Percentiles rank a stretch among this genome's conserved stretches.
phyloP scores from a whole-genome alignment of 2,888 invertebrate species.

The Dynastes hyllus region DNA sequence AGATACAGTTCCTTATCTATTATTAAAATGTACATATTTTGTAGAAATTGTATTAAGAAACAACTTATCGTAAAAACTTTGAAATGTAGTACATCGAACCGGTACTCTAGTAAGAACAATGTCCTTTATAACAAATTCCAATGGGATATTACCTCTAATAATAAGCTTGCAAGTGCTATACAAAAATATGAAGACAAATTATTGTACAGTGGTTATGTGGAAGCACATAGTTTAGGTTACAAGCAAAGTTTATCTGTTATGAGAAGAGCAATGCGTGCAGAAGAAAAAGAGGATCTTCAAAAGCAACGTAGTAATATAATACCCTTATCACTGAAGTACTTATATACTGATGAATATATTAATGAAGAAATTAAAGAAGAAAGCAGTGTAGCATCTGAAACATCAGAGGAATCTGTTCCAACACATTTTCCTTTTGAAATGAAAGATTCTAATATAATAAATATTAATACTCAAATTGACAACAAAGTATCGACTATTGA shows the following conservation, averaged over 20 bases:
- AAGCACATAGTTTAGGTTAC: constrained; percentile 61
- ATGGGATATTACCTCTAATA: constrained; percentile 7
- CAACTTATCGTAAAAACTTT: neutral
- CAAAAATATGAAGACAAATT: constrained; percentile 65
- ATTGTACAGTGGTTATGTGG: constrained; percentile 69
- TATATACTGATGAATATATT: constrained; percentile 67
- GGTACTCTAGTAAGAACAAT: neutral
- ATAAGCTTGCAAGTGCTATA: constrained; percentile 51
- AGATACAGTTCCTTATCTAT: too few relatives aligned
- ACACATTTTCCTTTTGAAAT: constrained; percentile 71
- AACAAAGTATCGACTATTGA: constrained; percentile 27
- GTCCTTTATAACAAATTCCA: neutral
- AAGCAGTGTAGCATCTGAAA: constrained; percentile 53
- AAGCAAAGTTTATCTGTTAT: constrained; percentile 56
- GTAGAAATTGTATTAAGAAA: constrained; percentile 16
- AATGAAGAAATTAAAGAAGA: constrained; percentile 60
- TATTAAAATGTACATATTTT: constrained; percentile 17
- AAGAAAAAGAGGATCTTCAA: constrained; percentile 52
- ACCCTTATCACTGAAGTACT: constrained; percentile 74
- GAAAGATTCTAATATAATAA: constrained; percentile 32
- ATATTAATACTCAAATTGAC: constrained; percentile 48
- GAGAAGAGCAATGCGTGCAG: constrained; percentile 49
- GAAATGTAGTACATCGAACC: neutral
- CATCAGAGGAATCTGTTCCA: constrained; percentile 61
- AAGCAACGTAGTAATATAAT: constrained; percentile 65